Percentiles rank a stretch among this genome's conserved stretches.
phyloP scores from a whole-genome alignment of 2,888 invertebrate species.

The Meghimatium bilineatum region DNA sequence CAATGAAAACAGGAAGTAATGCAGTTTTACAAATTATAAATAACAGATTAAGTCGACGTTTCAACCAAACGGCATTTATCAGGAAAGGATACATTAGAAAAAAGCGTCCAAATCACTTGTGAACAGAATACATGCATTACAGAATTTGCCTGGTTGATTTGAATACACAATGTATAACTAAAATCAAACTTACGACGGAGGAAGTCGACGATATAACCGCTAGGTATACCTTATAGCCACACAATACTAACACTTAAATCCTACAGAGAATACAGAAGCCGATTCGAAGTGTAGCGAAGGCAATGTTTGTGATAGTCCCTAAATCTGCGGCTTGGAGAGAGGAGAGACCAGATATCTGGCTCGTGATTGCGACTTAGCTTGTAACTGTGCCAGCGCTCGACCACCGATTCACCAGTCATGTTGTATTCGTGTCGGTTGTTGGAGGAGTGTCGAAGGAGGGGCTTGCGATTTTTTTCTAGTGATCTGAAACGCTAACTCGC shows the following conservation, averaged over 20 bases:
- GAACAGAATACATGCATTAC: not conserved
- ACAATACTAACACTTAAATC: not conserved
- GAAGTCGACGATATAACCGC: not conserved
- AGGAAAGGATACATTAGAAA: no score
- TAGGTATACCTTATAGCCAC: not conserved
- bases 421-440: not conserved
- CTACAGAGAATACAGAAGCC: not conserved
- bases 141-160: not conserved
- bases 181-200: not conserved
- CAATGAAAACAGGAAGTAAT: no score
- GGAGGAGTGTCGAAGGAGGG: constrained; percentile 33
- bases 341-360: constrained; percentile 14
- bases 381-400: constrained; percentile 7
- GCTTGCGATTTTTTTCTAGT: not conserved
- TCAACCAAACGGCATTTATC: no score
- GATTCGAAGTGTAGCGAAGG: not conserved
- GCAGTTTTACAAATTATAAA: no score
- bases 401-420: not conserved
- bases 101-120: no score
- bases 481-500: not conserved
- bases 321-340: constrained; percentile 3
- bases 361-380: not conserved
- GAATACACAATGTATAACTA: not conserved
- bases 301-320: constrained; percentile 10
- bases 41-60: no score